A percentile compares a stretch with the other conserved stretches of the same genome.
phyloP scores from a whole-genome alignment of 2,888 invertebrate species.

The Oscheius sp. region DNA sequence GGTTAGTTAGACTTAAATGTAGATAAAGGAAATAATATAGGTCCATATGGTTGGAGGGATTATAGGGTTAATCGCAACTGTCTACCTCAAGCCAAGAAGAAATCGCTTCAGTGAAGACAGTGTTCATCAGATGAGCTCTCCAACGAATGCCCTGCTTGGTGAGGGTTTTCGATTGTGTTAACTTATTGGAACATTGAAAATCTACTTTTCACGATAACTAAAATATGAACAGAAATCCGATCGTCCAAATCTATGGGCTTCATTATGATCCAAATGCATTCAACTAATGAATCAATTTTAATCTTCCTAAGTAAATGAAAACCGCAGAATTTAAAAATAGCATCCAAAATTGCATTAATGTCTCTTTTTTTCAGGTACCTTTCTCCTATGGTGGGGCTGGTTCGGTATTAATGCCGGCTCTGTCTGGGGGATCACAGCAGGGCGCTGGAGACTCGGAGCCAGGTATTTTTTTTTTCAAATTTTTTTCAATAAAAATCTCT shows the following conservation, averaged over 20 bases:
- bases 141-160: constrained; percentile 64
- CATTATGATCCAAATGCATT: too few species aligned
- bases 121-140: constrained; percentile 61
- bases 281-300: too few species aligned
- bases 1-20: constrained; percentile 45
- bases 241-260: neutral
- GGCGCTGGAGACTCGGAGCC: constrained; percentile 60
- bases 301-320: neutral
- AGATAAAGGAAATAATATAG: constrained; percentile 25
- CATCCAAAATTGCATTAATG: too few species aligned
- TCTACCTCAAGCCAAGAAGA: constrained; percentile 62
- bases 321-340: too few species aligned
- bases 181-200: too few species aligned
- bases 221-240: too few species aligned
- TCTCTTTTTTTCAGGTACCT: constrained; percentile 58
- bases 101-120: constrained; percentile 59
- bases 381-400: constrained; percentile 66
- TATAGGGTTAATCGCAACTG: constrained; percentile 62
- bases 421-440: constrained; percentile 61
- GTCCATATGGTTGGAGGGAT: constrained; percentile 67
- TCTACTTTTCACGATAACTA: too few species aligned
- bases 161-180: too few species aligned
- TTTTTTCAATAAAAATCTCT: neutral
- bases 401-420: constrained; percentile 63
- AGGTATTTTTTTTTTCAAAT: constrained; percentile 34